These are phyloP conservation scores for Pseudochaenichthys georgianus DNA, from an alignment of 2,797 vertebrate species.

Conservation along the genomic window DNA sequence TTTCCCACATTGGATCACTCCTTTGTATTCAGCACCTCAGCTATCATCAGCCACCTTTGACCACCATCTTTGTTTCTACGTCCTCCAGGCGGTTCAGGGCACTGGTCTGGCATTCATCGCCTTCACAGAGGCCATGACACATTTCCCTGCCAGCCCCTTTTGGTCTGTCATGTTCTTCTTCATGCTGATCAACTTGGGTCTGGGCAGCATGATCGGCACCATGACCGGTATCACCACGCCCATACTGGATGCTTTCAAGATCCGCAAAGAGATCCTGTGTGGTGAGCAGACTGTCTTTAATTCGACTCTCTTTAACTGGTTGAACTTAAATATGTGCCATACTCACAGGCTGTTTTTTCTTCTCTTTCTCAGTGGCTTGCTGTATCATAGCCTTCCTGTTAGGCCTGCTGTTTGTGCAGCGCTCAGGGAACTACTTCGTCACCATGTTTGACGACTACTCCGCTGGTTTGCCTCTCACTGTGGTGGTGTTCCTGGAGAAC, in stretches of 20 bases:
- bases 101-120: conserved; percentile 96
- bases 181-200: conserved; percentile 94
- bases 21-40: conserved; percentile 2
- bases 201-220: conserved; percentile 98
- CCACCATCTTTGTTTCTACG: not conserved
- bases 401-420: conserved; percentile 97
- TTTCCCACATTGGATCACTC: not conserved
- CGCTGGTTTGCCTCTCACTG: conserved; percentile 93
- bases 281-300: conserved; percentile 80
- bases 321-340: not conserved
- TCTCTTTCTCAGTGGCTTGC: conserved; percentile 86
- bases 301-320: not conserved
- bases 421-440: conserved; percentile 98
- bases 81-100: conserved; percentile 91
- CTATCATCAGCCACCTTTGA: not conserved
- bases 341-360: conserved; percentile 24
- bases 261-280: conserved; percentile 91
- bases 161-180: conserved; percentile 96
- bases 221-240: conserved; percentile 94
- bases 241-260: conserved; percentile 89
- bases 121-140: conserved; percentile 96
- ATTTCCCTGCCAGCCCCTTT: conserved; percentile 94
- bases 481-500: conserved; percentile 98
- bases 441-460: conserved; percentile 99
- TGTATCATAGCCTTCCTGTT: conserved; percentile 94